These are phyloP conservation scores for Melanotaenia parkinsoni DNA, from an alignment of 2,797 vertebrate genomes.

Conservation along the genomic window DNA sequence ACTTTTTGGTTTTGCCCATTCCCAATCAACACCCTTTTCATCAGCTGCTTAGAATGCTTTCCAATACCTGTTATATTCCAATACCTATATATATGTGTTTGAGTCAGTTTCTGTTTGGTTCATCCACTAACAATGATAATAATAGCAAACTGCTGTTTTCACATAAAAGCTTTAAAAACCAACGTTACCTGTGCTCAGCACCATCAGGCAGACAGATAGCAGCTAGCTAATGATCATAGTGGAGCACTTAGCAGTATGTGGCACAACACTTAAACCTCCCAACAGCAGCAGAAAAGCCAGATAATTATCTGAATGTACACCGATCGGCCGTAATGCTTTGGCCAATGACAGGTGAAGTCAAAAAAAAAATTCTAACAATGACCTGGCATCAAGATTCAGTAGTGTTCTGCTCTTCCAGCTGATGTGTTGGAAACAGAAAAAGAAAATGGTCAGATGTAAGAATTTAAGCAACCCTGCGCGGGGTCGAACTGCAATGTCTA, in stretches of 20 bases:
- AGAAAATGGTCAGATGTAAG: background rate
- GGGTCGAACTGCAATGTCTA: background rate
- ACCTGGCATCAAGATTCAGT: background rate
- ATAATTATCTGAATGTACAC: background rate
- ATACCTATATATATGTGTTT: too few species aligned
- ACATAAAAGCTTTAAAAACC: constrained; percentile 8
- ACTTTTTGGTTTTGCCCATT: background rate
- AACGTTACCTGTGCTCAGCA: background rate
- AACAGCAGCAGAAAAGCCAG: background rate
- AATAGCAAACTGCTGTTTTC: background rate
- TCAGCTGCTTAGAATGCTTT: background rate
- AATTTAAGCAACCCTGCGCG: background rate
- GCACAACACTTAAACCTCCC: constrained; percentile 1
- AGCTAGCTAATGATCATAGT: background rate
- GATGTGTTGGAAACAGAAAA: background rate
- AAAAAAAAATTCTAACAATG: background rate
- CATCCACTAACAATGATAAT: background rate
- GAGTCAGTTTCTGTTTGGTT: background rate
- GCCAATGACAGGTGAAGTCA: background rate
- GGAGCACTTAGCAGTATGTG: background rate
- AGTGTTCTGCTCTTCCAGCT: background rate
- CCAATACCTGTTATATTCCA: background rate
- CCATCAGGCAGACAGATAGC: background rate
- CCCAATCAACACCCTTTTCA: background rate
- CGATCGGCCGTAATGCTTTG: background rate